A percentile compares a stretch with the other conserved stretches of the same genome.
Conservation (phyloP, 2,113 vertebrate species). For the Chionis minor region DNA sequence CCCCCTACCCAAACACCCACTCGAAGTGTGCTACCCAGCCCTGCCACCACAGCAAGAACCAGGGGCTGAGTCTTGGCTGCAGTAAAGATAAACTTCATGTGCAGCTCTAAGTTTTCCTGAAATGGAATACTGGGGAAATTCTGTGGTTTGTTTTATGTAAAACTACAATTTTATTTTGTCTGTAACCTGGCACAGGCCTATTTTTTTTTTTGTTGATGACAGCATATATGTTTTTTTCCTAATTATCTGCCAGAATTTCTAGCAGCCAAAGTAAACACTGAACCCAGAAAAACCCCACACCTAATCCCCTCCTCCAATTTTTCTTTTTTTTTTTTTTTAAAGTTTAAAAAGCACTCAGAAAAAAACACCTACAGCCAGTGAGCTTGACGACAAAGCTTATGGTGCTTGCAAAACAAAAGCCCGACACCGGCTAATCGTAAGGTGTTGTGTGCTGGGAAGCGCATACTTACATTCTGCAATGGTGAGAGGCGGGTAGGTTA, state of each 20-base stretch:
- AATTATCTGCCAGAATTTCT: background rate
- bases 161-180: background rate
- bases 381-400: background rate
- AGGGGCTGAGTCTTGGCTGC: fast-evolving
- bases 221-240: background rate
- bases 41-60: background rate
- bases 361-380: background rate
- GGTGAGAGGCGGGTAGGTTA: constrained; percentile 92
- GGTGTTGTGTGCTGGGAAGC: background rate
- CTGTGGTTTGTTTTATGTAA: background rate
- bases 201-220: background rate
- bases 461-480: constrained; percentile 93
- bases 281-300: background rate
- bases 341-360: background rate
- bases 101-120: background rate
- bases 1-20: background rate
- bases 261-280: background rate
- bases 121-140: background rate
- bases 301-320: fast-evolving
- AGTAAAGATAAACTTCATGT: background rate
- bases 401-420: background rate
- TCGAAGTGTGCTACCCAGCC: background rate
- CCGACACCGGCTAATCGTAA: background rate
- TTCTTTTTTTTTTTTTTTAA: too few relatives aligned
- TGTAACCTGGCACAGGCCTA: background rate